Percentiles rank a stretch among this genome's conserved stretches.
These are phyloP conservation scores for Neogobius melanostomus DNA, from an alignment of 2,113 vertebrate species.

Conservation along the genomic window DNA sequence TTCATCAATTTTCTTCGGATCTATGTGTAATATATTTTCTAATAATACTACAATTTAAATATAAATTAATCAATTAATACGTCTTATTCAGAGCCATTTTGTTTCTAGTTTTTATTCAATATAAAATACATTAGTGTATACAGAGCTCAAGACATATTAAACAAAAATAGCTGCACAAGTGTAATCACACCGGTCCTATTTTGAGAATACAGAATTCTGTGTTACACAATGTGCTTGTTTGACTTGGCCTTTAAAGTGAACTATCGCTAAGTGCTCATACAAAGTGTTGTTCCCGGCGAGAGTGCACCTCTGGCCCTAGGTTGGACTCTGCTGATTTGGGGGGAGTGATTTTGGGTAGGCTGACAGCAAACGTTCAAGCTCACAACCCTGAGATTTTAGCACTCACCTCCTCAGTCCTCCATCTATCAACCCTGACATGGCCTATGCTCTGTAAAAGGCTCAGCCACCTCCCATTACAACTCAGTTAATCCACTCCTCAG, in stretches of 20 bases:
- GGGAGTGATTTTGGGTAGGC: slow-evolving; percentile 51
- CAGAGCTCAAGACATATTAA: too few relatives aligned
- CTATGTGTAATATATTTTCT: too few relatives aligned
- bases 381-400: slow-evolving; percentile 48
- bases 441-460: slow-evolving; percentile 61
- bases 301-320: slow-evolving; percentile 60
- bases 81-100: neutral
- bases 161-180: too few relatives aligned
- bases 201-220: slow-evolving; percentile 16
- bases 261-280: slow-evolving; percentile 64
- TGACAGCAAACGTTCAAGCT: slow-evolving; percentile 37
- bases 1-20: too few relatives aligned
- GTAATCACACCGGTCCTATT: neutral
- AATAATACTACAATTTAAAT: neutral
- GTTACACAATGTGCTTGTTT: slow-evolving; percentile 29
- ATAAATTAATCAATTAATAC: neutral
- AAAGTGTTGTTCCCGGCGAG: slow-evolving; percentile 49
- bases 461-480: slow-evolving; percentile 54
- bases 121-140: too few relatives aligned
- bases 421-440: slow-evolving; percentile 62
- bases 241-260: slow-evolving; percentile 50
- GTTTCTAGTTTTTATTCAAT: neutral
- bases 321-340: slow-evolving; percentile 62
- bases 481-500: slow-evolving; percentile 52
- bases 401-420: slow-evolving; percentile 52